Evolutionary conservation across 30 jellyfish, hydroid and myxozoan species (phyloP).

Genomic region (Hydra vulgaris): DNA sequence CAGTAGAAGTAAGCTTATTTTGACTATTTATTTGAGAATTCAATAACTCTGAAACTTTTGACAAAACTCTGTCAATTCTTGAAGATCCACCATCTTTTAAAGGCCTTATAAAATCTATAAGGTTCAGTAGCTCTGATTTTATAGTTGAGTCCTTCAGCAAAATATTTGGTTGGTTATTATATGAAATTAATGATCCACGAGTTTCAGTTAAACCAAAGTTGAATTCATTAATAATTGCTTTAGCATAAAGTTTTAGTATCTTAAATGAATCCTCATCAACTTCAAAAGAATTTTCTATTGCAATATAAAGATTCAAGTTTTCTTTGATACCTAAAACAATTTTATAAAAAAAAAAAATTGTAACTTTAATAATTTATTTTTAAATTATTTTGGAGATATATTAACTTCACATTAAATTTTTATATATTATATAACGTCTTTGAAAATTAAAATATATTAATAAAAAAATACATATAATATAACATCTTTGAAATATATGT

Average conservation of each 20-base stretch:
- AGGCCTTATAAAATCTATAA: conserved; percentile 13
- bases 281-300: conserved; percentile 3
- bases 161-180: conserved; percentile 2
- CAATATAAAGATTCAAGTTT: not conserved
- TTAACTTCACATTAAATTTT: no score
- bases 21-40: not conserved
- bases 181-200: conserved; percentile 14
- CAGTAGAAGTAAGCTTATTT: conserved; percentile 7
- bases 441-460: no score
- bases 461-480: no score
- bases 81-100: not conserved
- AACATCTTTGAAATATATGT: no score
- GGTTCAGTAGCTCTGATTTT: not conserved
- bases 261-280: not conserved
- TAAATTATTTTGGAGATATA: no score
- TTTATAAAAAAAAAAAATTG: not conserved
- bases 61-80: conserved; percentile 16
- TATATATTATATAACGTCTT: no score
- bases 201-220: conserved; percentile 8
- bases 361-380: no score
- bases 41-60: conserved; percentile 6
- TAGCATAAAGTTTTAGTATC: conserved; percentile 16
- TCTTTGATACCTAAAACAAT: conserved; percentile 18
- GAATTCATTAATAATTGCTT: conserved; percentile 21
- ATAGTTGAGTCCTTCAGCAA: not conserved